Base-by-base conservation (phyloP, 2,888 invertebrate species). In the Salpingus planirostris region DNA sequence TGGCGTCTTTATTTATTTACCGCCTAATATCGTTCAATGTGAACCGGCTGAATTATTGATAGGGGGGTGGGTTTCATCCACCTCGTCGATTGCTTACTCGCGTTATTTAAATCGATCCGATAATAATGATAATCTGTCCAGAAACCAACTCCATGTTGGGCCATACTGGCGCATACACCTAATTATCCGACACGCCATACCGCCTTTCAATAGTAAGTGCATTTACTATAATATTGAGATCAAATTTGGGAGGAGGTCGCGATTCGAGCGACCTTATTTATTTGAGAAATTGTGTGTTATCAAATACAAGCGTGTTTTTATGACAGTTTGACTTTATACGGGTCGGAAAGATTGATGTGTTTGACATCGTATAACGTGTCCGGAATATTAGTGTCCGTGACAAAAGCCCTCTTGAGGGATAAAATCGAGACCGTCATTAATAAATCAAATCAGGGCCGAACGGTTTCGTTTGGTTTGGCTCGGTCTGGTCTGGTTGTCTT, bases 321-420 rank as follows among this genome's bases (percentile, higher is more conserved):
- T 38, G 38, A 38, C 38, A 38, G 33, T 34, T 34, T 38, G 38
- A 38, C 38, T 38, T 34, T 38, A 38, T 38, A 34, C 31, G 34
- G 33, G 33, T 30, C 31, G 28, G 31, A 33, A 34, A 38, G 38
- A 38, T 38, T 38, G 34, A 38, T 38, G 38, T 30, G 34, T 27
- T 34, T 24, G 38, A 34, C 29, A 38, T 34, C 34, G 33, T 25
- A 34, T 33, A n/a, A n/a, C 38, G 38, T 38, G 38, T 38, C 34
- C 29, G 38, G 34, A 38, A 38, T 38, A 34, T 38, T 27, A 30
- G 13, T 29, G 13, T 27, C 24, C 24, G 24, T 8, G 3, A 8
- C 24, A 18, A 18, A 18, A 8, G 5, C 8, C 18, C 18, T n/a
- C n/a, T n/a, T n/a, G n/a, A n/a, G n/a, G n/a, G n/a, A n/a, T n/a